A percentile compares a stretch with the other conserved stretches of the same genome.
Conservation (phyloP, 2,888 invertebrate genomes). For the Eupithecia subfuscata region DNA sequence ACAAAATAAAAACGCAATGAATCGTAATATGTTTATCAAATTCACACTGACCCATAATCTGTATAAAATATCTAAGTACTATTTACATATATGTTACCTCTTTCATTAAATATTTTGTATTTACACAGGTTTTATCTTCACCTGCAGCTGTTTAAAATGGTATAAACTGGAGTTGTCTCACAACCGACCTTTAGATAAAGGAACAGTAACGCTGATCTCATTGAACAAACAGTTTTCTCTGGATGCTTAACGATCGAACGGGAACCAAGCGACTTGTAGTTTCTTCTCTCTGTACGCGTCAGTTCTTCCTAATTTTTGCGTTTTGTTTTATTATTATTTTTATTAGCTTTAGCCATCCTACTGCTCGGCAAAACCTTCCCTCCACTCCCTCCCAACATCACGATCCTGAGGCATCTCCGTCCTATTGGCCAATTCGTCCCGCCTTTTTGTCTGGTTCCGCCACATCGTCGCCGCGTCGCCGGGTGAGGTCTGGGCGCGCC, state of each 20-base stretch:
- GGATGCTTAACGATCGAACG: not conserved
- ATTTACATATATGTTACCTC: not conserved
- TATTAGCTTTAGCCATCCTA: not conserved
- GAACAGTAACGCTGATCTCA: not conserved
- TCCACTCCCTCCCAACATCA: not conserved
- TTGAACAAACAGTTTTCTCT: not conserved
- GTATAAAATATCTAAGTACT: constrained; percentile 7
- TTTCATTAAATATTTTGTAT: constrained; percentile 32
- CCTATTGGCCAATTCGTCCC: not conserved
- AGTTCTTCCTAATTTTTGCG: not conserved
- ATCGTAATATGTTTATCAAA: not conserved
- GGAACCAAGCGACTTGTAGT: not conserved
- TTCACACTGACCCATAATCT: not conserved
- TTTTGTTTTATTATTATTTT: not conserved
- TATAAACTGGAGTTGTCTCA: constrained; percentile 1
- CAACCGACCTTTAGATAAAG: not conserved
- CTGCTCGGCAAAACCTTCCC: not conserved
- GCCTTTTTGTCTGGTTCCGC: not conserved
- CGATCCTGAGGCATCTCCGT: not conserved
- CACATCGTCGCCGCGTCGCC: not conserved
- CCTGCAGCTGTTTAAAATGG: constrained; percentile 21
- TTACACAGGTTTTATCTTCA: constrained; percentile 39
- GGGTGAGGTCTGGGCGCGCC: not conserved
- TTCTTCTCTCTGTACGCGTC: not conserved
- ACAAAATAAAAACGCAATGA: not conserved